phyloP scores from a whole-genome alignment of 2,888 invertebrate species.

The Drosophila yooni region DNA sequence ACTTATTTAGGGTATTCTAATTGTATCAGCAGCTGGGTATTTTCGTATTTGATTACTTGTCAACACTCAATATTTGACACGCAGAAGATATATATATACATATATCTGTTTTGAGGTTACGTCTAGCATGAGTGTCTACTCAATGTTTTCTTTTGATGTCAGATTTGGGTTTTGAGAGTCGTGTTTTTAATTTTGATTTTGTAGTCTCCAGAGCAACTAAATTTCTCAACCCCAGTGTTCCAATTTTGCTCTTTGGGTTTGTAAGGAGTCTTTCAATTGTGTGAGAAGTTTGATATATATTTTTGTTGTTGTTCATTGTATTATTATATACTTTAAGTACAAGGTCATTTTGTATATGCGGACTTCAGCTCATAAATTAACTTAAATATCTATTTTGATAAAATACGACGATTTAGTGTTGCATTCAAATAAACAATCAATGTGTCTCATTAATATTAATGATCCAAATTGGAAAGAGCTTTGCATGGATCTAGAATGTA shows the following conservation, averaged over 20 bases:
- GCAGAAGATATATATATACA: not conserved
- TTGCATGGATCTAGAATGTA: not conserved
- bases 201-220: not conserved
- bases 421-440: not conserved
- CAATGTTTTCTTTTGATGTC: not conserved
- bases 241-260: not conserved
- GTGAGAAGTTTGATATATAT: not conserved
- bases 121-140: not conserved
- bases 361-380: not conserved
- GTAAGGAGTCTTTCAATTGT: not conserved
- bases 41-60: not conserved
- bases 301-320: not conserved
- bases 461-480: not conserved
- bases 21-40: not conserved
- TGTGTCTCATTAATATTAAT: conserved; percentile 19
- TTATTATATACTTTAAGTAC: not conserved
- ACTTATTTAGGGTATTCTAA: not conserved
- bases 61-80: not conserved
- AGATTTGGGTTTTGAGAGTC: not conserved
- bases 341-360: not conserved
- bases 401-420: too few relatives aligned
- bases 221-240: not conserved
- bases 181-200: not conserved
- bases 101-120: not conserved
- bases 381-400: not conserved